These are phyloP conservation scores for Heliconius erato DNA, from an alignment of 2,888 invertebrate species.

Conservation along the genomic window DNA sequence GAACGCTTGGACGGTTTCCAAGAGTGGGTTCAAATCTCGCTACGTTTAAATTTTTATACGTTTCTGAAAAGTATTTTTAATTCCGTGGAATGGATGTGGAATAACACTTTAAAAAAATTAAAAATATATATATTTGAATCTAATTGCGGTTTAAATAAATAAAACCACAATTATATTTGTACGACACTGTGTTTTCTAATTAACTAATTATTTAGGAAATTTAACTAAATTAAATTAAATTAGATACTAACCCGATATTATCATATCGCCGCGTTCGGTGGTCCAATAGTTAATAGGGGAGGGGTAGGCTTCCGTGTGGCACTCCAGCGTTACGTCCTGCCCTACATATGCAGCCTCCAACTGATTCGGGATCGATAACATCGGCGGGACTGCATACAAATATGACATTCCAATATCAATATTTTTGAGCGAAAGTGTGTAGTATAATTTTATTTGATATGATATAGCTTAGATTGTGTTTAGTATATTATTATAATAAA, in stretches of 20 bases:
- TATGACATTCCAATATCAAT: constrained; percentile 39
- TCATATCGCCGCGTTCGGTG: constrained; percentile 95
- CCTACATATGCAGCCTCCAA: constrained; percentile 95
- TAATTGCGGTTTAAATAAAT: no score
- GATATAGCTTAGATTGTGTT: not conserved
- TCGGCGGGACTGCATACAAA: constrained; percentile 91
- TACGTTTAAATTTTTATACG: no score
- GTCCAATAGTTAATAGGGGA: constrained; percentile 98
- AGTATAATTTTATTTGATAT: not conserved
- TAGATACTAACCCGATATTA: constrained; percentile 91
- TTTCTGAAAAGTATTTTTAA: no score
- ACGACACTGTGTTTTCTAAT: not conserved
- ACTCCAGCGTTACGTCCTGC: constrained; percentile 94
- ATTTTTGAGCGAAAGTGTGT: constrained; percentile 21
- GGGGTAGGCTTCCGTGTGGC: constrained; percentile 96
- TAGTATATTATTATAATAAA: not conserved
- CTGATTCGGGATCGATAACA: constrained; percentile 97
- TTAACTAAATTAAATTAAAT: constrained; percentile 20
- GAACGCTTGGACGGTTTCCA: no score
- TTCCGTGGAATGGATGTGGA: no score
- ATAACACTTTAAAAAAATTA: no score
- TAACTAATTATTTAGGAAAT: not conserved
- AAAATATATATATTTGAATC: no score
- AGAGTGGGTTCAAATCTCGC: no score
- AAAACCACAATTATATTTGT: not conserved